Percentiles rank a stretch among this genome's conserved stretches.
phyloP scores from a whole-genome alignment of 2,113 vertebrate species.

The Phaethon lepturus region DNA sequence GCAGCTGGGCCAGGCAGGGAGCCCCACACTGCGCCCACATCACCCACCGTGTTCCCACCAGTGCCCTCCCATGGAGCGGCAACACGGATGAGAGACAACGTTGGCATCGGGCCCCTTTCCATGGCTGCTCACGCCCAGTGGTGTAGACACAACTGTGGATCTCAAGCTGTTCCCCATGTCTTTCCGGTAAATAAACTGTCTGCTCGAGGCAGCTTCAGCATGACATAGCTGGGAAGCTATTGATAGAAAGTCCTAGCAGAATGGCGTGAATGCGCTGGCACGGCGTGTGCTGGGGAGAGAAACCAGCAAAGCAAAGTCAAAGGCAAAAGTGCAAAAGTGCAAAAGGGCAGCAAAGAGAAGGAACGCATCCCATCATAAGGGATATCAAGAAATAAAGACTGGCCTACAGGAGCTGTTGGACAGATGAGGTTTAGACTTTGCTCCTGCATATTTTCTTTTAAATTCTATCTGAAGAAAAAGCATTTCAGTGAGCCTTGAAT shows the following conservation, averaged over 20 bases:
- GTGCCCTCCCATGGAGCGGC: neutral
- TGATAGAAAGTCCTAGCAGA: neutral
- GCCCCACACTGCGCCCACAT: neutral
- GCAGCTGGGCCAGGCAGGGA: neutral
- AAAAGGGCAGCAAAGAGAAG: neutral
- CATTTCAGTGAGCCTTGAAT: neutral
- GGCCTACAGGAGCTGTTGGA: neutral
- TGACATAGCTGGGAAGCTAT: neutral
- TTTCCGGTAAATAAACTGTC: neutral
- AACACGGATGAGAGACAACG: neutral
- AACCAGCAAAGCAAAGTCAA: neutral
- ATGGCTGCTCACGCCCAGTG: neutral
- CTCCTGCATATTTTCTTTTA: neutral
- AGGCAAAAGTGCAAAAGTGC: neutral
- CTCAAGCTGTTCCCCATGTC: neutral
- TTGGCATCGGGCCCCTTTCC: neutral
- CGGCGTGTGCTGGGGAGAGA: neutral
- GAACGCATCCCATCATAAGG: rapidly evolving
- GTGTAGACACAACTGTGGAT: neutral
- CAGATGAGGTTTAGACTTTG: neutral
- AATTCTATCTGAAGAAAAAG: neutral
- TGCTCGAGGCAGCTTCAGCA: neutral
- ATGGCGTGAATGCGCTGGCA: neutral
- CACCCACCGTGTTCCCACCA: rapidly evolving
- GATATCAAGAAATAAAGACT: neutral